Conservation (phyloP, 2,113 vertebrate genomes). For the Balaenoptera acutorostrata region DNA sequence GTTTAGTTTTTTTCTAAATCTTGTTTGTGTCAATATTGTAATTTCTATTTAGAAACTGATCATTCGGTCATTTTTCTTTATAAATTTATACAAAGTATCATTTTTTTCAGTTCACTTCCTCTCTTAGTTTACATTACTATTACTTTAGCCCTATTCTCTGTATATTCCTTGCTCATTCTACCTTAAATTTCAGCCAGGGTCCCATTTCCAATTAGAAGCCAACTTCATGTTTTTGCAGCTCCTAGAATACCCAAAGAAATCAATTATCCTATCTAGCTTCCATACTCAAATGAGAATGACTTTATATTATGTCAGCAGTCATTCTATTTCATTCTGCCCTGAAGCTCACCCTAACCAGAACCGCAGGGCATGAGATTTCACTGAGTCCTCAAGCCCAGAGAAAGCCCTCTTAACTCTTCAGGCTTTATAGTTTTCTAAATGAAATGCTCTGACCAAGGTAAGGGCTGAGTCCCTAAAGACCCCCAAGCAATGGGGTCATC, state of each 20-base stretch:
- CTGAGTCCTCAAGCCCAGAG: not conserved
- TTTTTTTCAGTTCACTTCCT: not conserved
- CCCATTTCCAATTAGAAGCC: not conserved
- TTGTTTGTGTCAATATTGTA: not conserved
- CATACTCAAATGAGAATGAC: not conserved
- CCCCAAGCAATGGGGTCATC: not conserved
- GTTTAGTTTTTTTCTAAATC: not conserved
- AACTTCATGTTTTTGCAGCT: not conserved
- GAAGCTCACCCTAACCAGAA: not conserved
- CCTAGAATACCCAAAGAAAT: not conserved
- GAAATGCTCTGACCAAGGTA: not conserved
- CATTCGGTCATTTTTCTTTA: not conserved
- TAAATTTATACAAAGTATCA: not conserved
- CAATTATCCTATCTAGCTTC: not conserved
- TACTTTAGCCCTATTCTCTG: not conserved
- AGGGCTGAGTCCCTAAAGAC: not conserved
- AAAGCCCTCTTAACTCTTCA: not conserved
- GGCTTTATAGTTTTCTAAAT: not conserved
- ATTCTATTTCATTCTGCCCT: not conserved
- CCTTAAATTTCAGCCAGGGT: not conserved
- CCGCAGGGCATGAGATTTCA: fast-evolving
- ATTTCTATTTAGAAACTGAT: not conserved
- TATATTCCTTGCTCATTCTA: not conserved
- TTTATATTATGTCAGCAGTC: not conserved
- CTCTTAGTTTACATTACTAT: not conserved